A percentile compares a stretch with the other conserved stretches of the same genome.
These are phyloP conservation scores for Bujurquina vittata DNA, from an alignment of 2,113 vertebrate genomes.

Conservation along the genomic window DNA sequence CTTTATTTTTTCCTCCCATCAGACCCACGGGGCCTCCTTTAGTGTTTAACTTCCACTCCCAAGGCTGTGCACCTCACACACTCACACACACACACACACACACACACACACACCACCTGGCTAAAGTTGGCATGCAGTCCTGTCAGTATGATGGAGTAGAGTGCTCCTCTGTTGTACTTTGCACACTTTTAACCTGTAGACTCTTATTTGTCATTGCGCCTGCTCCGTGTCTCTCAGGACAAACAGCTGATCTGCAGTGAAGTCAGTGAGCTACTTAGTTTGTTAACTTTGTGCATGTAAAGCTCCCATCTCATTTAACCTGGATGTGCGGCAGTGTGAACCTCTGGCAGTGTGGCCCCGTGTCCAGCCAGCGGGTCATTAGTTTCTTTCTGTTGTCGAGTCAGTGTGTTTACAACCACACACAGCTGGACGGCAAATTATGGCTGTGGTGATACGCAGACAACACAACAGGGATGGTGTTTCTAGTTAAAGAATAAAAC, in stretches of 20 bases:
- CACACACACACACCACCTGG: background rate
- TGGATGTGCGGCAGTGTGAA: background rate
- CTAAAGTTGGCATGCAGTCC: background rate
- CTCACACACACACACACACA: background rate
- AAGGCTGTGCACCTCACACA: background rate
- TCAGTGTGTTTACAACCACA: background rate
- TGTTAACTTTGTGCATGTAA: background rate
- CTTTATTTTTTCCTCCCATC: too few species aligned
- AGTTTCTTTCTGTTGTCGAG: background rate
- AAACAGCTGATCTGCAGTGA: background rate
- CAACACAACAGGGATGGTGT: background rate
- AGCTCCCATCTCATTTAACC: background rate
- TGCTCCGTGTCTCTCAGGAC: background rate
- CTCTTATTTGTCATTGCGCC: background rate
- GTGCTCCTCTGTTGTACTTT: conserved; percentile 11
- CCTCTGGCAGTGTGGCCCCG: background rate
- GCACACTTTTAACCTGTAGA: background rate
- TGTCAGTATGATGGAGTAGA: conserved; percentile 34
- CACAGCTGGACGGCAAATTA: background rate
- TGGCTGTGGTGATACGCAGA: background rate
- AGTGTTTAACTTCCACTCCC: conserved; percentile 19
- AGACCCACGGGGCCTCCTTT: too few species aligned
- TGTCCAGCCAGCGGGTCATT: background rate
- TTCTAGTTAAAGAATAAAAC: background rate
- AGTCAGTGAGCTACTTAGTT: background rate